A percentile compares a stretch with the other conserved stretches of the same genome.
Conservation (phyloP, 2,113 vertebrate genomes). For the Gnathochromis pfefferi region DNA sequence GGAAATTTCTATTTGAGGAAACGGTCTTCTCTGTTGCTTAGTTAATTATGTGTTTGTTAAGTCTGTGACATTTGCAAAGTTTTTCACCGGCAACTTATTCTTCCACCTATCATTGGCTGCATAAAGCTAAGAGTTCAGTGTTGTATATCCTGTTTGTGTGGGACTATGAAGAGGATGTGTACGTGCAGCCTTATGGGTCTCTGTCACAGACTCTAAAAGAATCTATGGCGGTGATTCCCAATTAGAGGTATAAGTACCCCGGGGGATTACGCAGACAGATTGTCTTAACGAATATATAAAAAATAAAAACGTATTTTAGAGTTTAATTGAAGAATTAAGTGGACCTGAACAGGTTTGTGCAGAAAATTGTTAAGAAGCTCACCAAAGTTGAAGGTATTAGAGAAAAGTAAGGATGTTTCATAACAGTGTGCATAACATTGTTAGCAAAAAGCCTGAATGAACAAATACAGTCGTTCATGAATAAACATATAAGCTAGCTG, state of each 20-base stretch:
- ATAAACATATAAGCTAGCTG: neutral
- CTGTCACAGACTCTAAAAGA: neutral
- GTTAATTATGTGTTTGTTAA: constrained; percentile 30
- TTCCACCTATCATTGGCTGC: neutral
- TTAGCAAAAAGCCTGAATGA: neutral
- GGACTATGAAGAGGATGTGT: rapidly evolving
- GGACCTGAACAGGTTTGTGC: neutral
- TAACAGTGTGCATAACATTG: rapidly evolving
- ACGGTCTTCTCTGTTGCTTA: neutral
- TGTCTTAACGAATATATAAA: neutral
- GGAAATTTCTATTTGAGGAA: constrained; percentile 48
- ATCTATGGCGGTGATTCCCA: neutral
- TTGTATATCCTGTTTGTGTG: neutral
- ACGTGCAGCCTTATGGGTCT: neutral
- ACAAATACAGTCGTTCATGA: neutral
- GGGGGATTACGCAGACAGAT: neutral
- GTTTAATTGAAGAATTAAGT: neutral
- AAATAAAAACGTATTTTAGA: neutral
- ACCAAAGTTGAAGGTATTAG: neutral
- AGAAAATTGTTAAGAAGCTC: neutral
- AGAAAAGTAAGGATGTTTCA: neutral
- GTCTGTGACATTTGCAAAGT: constrained; percentile 10
- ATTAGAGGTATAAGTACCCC: neutral
- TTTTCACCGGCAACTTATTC: neutral
- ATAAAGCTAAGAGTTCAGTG: neutral